Percentiles rank a stretch among this genome's conserved stretches.
Conservation (phyloP, 2,888 invertebrate genomes). For the Drosophila prolongata region DNA sequence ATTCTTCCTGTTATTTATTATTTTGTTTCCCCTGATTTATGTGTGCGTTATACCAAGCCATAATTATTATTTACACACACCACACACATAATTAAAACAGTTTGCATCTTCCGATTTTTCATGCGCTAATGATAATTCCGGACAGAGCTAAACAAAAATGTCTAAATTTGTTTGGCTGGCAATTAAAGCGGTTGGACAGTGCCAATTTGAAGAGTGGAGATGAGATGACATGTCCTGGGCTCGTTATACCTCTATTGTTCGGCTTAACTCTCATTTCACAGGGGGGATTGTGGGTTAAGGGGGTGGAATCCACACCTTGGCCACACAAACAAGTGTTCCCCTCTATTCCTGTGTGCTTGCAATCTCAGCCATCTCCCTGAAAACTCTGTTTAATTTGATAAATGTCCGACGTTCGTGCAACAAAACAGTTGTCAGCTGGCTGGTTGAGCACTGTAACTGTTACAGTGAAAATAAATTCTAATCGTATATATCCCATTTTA, state of each 20-base stretch:
- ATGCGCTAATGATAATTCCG: slow-evolving; percentile 40
- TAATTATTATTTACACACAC: slow-evolving; percentile 40
- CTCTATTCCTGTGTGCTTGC: slow-evolving; percentile 28
- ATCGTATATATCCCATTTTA: too few species aligned
- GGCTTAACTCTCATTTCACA: slow-evolving; percentile 46
- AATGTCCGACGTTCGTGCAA: slow-evolving; percentile 70
- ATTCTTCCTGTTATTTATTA: not conserved
- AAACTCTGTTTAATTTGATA: slow-evolving; percentile 73
- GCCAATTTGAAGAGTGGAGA: slow-evolving; percentile 52
- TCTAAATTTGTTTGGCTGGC: slow-evolving; percentile 65
- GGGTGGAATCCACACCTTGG: slow-evolving; percentile 25
- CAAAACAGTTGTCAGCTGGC: slow-evolving; percentile 74
- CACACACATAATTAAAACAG: slow-evolving; percentile 16
- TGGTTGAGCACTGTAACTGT: slow-evolving; percentile 8
- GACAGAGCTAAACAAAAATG: slow-evolving; percentile 37
- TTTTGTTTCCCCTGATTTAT: not conserved
- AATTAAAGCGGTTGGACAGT: slow-evolving; percentile 56
- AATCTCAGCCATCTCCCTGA: slow-evolving; percentile 66
- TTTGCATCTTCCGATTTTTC: slow-evolving; percentile 21
- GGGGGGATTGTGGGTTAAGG: slow-evolving; percentile 11
- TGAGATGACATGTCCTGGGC: slow-evolving; percentile 63
- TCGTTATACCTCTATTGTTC: slow-evolving; percentile 66
- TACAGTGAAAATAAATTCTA: not conserved
- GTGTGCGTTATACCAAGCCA: slow-evolving; percentile 1
- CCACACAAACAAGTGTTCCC: slow-evolving; percentile 31